Evolutionary conservation across 1,140 invertebrate species (phyloP), one percentile per base, ranked within the genome.

Genomic region (Drosophila ironensis): DNA sequence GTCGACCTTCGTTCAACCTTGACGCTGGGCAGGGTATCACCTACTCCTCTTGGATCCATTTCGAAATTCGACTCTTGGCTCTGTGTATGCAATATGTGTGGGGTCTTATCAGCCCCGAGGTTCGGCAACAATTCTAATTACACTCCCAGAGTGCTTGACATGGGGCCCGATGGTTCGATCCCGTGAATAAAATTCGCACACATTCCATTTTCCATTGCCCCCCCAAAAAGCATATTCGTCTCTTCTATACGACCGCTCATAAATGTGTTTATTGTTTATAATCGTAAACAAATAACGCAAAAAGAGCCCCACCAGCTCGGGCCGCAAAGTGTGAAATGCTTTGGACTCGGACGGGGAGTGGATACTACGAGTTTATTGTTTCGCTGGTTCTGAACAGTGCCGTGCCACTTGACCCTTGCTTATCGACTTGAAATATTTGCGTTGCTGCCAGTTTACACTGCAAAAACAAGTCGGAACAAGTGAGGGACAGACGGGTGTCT

Each of bases 211-310:
- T 53, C 47, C 20, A 54, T 51, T 33, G 48, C 35, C 22, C n/a
- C 19, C n/a, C n/a, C n/a, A n/a, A n/a, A n/a, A n/a, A n/a, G n/a
- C n/a, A n/a, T n/a, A n/a, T n/a, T n/a, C 22, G 28, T 12, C 25
- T 59, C 27, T 57, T 72, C 45, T 72, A 77, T 67, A 72, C 37
- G 53, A 35, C 54, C 51, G 35, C 12, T 41, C 52, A 63, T 81
- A 81, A 82, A 81, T 52, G 24, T 69, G 72, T 69, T 54, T 81
- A 59, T 71, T 74, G 46, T 80, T 70, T 61, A 66, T 37, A 69
- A 64, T 80, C 64, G 51, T 54, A 45, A 67, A 72, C 54, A 59
- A 42, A 52, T 61, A 57, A 14, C n/a, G 14, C 12, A 60, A 70
- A 71, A 59, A 27, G 11, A 22, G 14, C 7, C 19, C n/a, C 14